Conservation (phyloP, 2,113 vertebrate species). For the Gambusia affinis region DNA sequence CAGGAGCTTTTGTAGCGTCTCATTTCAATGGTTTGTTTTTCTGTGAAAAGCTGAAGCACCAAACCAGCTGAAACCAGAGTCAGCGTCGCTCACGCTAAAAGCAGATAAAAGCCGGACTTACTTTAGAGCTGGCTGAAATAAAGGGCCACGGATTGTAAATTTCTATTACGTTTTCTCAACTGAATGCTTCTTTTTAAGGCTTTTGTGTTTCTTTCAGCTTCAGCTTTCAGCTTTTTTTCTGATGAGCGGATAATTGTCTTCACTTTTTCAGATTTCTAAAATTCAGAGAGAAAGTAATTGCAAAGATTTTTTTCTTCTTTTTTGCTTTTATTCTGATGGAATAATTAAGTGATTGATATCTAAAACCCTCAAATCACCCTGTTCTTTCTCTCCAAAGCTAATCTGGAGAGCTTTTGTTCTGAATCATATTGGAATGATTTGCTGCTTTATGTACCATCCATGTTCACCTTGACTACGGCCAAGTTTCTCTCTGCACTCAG, state of each 20-base stretch:
- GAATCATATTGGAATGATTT: constrained; percentile 7
- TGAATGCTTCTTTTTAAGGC: constrained; percentile 6
- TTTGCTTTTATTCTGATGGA: constrained; percentile 33
- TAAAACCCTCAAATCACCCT: constrained; percentile 1
- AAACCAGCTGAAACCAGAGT: constrained; percentile 15
- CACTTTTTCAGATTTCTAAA: constrained; percentile 13
- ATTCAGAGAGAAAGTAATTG: constrained; percentile 21
- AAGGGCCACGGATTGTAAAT: constrained; percentile 25
- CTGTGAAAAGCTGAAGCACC: background rate
- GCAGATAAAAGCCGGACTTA: constrained; percentile 26
- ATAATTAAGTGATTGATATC: constrained; percentile 8
- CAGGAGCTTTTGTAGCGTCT: background rate
- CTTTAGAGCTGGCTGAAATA: constrained; percentile 11
- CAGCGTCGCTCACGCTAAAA: constrained; percentile 23
- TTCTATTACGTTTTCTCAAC: constrained; percentile 44
- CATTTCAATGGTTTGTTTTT: background rate
- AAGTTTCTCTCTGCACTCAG: constrained; percentile 5
- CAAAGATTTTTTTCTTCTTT: background rate
- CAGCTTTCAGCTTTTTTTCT: background rate
- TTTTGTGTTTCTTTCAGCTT: constrained; percentile 31
- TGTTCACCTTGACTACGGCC: constrained; percentile 1
- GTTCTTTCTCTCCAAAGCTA: constrained; percentile 1
- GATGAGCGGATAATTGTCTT: constrained; percentile 44
- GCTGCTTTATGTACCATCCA: constrained; percentile 15
- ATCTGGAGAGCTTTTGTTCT: constrained; percentile 10